Conservation (phyloP, 2,113 vertebrate genomes). For the Microtus montanus region DNA sequence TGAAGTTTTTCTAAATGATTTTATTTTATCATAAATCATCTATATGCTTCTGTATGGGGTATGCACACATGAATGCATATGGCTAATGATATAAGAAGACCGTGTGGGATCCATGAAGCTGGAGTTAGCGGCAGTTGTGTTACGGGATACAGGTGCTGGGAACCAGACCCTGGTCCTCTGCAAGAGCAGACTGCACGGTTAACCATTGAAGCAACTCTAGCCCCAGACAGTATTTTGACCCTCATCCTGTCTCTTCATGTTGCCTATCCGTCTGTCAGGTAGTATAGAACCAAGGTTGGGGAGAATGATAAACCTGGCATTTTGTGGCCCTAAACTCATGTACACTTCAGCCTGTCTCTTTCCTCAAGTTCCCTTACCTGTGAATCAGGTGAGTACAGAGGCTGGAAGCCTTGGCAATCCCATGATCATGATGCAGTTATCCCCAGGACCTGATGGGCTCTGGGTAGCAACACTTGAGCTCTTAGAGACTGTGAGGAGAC, state of each 20-base stretch:
- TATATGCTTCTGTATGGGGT: not conserved
- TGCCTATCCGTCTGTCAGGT: not conserved
- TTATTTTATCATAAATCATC: not conserved
- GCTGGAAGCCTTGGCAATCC: no score
- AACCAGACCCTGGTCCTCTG: not conserved
- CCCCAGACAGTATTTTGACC: not conserved
- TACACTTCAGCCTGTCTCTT: not conserved
- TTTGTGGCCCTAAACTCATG: not conserved
- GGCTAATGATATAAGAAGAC: not conserved
- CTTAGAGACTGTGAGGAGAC: not conserved
- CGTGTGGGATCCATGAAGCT: not conserved
- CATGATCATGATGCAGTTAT: not conserved
- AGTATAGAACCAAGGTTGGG: not conserved
- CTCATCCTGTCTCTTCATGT: not conserved
- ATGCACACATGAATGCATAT: not conserved
- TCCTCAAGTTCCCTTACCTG: not conserved
- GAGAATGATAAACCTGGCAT: not conserved
- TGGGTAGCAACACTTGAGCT: not conserved
- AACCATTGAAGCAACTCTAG: not conserved
- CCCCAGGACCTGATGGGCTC: not conserved
- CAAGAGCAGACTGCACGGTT: not conserved
- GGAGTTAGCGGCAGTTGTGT: not conserved
- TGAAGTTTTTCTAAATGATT: not conserved
- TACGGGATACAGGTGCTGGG: not conserved
- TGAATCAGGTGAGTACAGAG: not conserved